These are phyloP conservation scores for Heliconius hortense DNA, from an alignment of 2,888 invertebrate species.

Conservation along the genomic window DNA sequence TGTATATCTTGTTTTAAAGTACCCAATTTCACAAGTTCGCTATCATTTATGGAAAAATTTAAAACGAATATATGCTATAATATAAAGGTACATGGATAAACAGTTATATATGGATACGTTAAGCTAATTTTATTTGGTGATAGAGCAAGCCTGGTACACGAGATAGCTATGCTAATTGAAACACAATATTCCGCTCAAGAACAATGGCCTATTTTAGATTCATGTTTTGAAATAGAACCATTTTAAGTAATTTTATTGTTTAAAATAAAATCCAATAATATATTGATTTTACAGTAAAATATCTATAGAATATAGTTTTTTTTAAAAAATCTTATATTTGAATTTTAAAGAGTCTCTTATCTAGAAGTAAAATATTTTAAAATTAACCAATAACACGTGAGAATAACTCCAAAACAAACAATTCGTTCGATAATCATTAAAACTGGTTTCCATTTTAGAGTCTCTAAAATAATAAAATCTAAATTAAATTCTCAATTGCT, in stretches of 20 bases:
- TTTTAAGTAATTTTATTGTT: not conserved
- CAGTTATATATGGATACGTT: not conserved
- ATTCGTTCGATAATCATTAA: not conserved
- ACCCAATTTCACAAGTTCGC: no score
- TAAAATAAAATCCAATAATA: no score
- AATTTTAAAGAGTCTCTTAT: no score
- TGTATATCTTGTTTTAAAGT: no score
- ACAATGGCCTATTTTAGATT: not conserved
- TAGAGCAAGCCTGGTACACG: not conserved
- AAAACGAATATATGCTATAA: not conserved
- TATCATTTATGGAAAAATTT: no score
- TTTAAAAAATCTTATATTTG: no score
- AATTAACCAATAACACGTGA: not conserved
- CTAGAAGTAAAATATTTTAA: not conserved
- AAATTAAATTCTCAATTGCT: not conserved
- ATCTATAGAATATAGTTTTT: no score
- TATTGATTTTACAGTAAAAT: no score
- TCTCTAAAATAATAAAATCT: not conserved
- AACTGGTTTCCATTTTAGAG: not conserved
- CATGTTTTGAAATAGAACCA: not conserved
- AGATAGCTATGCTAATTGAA: conserved; percentile 21
- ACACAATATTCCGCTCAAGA: not conserved
- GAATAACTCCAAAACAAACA: not conserved
- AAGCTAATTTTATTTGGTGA: not conserved
- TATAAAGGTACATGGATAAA: not conserved